Conservation (phyloP, 2,888 invertebrate species). For the Dendrolimus pini region DNA sequence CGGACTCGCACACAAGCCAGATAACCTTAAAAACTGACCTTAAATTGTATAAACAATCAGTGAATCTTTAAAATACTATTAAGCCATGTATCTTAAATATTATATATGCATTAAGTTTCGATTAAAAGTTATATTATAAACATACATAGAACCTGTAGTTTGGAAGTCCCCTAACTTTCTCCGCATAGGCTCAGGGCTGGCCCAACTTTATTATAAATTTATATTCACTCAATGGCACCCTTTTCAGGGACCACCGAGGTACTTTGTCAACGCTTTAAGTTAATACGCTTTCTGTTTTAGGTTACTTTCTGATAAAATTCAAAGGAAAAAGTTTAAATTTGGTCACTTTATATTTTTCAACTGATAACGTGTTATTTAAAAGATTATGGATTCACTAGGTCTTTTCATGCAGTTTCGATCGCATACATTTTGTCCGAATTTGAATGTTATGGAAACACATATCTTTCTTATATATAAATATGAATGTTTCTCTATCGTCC, state of each 20-base stretch:
- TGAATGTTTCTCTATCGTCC: too few relatives aligned
- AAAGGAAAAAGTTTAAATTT: background rate
- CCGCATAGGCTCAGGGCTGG: slow-evolving; percentile 28
- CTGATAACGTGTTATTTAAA: too few relatives aligned
- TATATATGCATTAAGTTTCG: background rate
- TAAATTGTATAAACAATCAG: too few relatives aligned
- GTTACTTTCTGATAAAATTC: background rate
- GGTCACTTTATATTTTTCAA: background rate
- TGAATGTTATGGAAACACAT: too few relatives aligned
- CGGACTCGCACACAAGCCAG: too few relatives aligned
- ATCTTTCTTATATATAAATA: too few relatives aligned
- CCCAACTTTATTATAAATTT: slow-evolving; percentile 53
- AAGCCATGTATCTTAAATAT: too few relatives aligned
- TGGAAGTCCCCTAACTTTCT: slow-evolving; percentile 21
- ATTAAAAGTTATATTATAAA: background rate
- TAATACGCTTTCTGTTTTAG: slow-evolving; percentile 19
- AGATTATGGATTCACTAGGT: too few relatives aligned
- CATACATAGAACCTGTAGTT: background rate
- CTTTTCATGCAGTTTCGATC: too few relatives aligned
- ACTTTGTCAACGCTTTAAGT: slow-evolving; percentile 36
- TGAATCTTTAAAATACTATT: too few relatives aligned
- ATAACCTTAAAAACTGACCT: too few relatives aligned
- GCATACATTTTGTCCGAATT: too few relatives aligned
- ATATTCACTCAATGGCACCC: slow-evolving; percentile 57
- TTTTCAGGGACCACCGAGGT: slow-evolving; percentile 25